Percentiles rank a stretch among this genome's conserved stretches.
phyloP scores from a whole-genome alignment of 2,113 vertebrate genomes.

The Clarias macrocephalus region DNA sequence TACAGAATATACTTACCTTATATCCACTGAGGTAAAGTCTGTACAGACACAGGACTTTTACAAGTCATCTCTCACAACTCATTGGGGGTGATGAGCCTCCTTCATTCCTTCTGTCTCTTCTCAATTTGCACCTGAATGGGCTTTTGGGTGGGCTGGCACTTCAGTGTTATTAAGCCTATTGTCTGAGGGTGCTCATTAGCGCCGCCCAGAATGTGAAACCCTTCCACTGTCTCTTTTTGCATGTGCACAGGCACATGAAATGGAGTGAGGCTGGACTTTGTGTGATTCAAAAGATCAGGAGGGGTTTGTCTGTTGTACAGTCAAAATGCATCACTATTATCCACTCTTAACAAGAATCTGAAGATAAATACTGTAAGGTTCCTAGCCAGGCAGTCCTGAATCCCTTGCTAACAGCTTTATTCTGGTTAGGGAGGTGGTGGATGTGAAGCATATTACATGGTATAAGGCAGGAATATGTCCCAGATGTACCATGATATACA shows the following conservation, averaged over 20 bases:
- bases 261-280: slow-evolving; percentile 5
- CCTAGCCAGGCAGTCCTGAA: background rate
- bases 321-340: background rate
- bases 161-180: slow-evolving; percentile 49
- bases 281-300: background rate
- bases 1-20: background rate
- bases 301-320: background rate
- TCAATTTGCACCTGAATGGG: slow-evolving; percentile 52
- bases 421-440: background rate
- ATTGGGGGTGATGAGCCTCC: background rate
- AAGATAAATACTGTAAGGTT: background rate
- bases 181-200: slow-evolving; percentile 46
- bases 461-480: background rate
- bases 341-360: background rate
- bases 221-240: slow-evolving; percentile 9
- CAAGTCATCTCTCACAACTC: background rate
- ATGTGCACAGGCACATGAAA: slow-evolving; percentile 25
- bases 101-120: slow-evolving; percentile 27
- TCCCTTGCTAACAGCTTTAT: background rate
- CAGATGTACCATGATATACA: background rate
- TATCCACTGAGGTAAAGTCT: background rate
- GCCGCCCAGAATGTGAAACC: slow-evolving; percentile 29
- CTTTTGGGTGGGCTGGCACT: slow-evolving; percentile 40
- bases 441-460: background rate
- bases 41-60: background rate